Conservation (phyloP, 2,797 vertebrate genomes). For the Clamator glandarius region DNA sequence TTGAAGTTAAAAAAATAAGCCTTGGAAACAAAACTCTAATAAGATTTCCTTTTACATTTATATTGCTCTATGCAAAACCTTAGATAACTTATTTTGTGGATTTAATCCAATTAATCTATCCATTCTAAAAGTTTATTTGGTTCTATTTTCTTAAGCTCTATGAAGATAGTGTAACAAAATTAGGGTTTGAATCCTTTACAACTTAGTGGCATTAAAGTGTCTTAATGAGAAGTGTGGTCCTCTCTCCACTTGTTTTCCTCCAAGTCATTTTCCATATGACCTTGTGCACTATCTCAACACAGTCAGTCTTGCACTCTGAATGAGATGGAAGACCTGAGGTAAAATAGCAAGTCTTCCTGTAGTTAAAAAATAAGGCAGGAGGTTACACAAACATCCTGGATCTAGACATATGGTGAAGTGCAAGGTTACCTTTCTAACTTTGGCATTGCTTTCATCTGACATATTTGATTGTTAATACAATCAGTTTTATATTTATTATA, state of each 20-base stretch:
- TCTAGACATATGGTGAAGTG: neutral
- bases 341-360: neutral
- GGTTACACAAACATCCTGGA: neutral
- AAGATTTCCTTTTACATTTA: neutral
- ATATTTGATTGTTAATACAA: neutral
- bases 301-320: neutral
- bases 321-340: neutral
- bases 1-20: neutral
- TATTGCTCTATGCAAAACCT: neutral
- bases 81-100: neutral
- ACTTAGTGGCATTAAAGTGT: neutral
- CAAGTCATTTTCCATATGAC: neutral
- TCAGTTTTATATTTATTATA: neutral
- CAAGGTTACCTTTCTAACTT: neutral
- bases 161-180: neutral
- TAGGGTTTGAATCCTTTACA: neutral
- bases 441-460: neutral
- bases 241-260: neutral
- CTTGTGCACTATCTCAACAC: neutral
- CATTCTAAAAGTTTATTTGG: neutral
- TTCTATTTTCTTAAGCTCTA: neutral
- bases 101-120: neutral
- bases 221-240: neutral
- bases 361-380: neutral
- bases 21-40: neutral